Percentiles rank a stretch among this genome's conserved stretches.
Evolutionary conservation across 1,140 invertebrate species (phyloP).

Genomic region (Drosophila kanapiae): DNA sequence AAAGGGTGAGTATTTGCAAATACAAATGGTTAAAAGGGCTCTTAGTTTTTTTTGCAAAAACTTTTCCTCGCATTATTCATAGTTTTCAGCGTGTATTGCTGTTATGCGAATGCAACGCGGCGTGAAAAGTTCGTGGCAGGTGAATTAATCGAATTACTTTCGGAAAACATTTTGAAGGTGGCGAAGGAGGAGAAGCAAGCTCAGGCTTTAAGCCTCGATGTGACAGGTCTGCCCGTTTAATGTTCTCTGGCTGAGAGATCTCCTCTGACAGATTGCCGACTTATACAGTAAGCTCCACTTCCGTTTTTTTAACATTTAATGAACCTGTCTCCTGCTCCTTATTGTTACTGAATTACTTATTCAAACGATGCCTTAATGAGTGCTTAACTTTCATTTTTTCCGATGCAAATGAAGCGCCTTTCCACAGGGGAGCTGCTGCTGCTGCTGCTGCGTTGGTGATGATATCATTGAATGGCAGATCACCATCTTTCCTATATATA

Average conservation of each 20-base stretch:
- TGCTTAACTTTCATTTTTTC: conserved; percentile 73
- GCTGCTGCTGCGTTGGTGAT: no score
- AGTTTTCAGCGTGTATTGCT: conserved; percentile 4
- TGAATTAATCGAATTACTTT: conserved; percentile 30
- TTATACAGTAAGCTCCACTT: conserved; percentile 35
- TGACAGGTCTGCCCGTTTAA: conserved; percentile 21
- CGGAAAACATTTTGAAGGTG: not conserved
- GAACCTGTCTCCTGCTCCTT: conserved; percentile 2
- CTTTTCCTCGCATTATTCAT: not conserved
- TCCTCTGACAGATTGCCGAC: conserved; percentile 30
- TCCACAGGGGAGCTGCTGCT: not conserved
- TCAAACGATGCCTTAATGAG: conserved; percentile 75
- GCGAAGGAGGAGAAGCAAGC: not conserved
- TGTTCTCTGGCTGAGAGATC: conserved; percentile 3
- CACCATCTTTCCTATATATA: conserved; percentile 4
- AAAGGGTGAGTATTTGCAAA: conserved; percentile 36
- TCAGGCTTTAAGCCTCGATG: conserved; percentile 18
- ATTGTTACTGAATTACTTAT: conserved; percentile 64
- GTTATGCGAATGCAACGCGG: conserved; percentile 27
- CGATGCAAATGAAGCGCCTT: conserved; percentile 24
- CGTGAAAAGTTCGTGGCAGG: conserved; percentile 7
- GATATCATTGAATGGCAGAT: conserved; percentile 43
- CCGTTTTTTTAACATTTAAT: conserved; percentile 48
- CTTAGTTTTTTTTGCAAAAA: not conserved
- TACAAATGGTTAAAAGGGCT: conserved; percentile 9